phyloP scores from a whole-genome alignment of 2,888 invertebrate genomes.

The Carcina quercana region DNA sequence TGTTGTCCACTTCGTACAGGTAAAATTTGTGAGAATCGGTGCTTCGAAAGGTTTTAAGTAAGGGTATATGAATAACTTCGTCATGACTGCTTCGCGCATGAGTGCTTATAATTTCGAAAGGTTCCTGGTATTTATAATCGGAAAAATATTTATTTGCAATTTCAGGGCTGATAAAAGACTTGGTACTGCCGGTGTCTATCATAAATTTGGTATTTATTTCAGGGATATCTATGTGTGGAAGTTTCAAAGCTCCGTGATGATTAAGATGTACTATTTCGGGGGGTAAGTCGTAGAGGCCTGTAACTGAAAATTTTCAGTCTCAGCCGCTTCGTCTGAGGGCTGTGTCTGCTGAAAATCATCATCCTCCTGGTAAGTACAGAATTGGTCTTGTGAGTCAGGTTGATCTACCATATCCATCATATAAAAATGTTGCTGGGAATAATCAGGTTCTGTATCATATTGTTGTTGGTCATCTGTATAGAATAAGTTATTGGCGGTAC shows the following conservation, averaged over 20 bases:
- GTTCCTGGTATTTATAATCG: conserved; percentile 4
- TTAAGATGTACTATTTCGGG: conserved; percentile 5
- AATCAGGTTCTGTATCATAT: not conserved
- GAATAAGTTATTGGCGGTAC: not conserved
- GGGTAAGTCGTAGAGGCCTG: conserved; percentile 2
- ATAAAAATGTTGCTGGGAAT: not conserved
- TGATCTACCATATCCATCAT: not conserved
- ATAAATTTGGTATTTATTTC: conserved; percentile 13
- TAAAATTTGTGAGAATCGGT: conserved; percentile 15
- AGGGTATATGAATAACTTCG: conserved; percentile 6
- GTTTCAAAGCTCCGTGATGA: conserved; percentile 1
- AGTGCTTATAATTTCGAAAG: conserved; percentile 9
- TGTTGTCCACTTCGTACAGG: conserved; percentile 12
- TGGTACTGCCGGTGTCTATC: conserved; percentile 16
- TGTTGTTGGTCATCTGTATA: not conserved
- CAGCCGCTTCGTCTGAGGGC: not conserved
- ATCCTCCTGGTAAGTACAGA: not conserved
- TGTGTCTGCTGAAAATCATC: not conserved
- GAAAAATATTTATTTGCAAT: conserved; percentile 11
- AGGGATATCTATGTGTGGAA: conserved; percentile 13
- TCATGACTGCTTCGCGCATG: conserved; percentile 10
- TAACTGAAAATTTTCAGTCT: conserved; percentile 4
- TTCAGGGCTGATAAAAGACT: conserved; percentile 12
- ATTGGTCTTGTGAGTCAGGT: not conserved
- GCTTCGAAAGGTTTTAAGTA: conserved; percentile 6